Base-by-base conservation (phyloP, 1,140 invertebrate species). In the Paraescarpia echinospica region DNA sequence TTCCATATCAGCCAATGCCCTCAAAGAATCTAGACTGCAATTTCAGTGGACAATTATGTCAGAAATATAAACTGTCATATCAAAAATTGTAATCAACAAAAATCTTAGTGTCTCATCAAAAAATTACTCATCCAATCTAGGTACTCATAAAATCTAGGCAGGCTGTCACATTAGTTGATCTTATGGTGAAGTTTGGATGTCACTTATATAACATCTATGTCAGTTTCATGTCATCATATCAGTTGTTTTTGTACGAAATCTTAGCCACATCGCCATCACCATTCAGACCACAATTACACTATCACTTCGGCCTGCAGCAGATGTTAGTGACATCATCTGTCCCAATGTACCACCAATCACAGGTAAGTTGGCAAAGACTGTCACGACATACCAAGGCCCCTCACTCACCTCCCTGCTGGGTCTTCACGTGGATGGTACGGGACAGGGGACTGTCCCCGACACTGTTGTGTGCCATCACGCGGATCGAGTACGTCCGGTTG, bases 391-490 rank as follows among this genome's bases (percentile, higher is more conserved):
- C 22, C 8, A 90, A 90, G 35, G 90, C 33, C 14, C 34, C n/a
- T 34, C 34, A 48, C 91, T 95, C 96, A 97, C 97, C 97, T 97
- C 98, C 99, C 97, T 98, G 98, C 95, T 99, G 98, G 14, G 98
- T 99, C 97, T 99, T 99, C 93, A 99, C 98, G 96, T 99, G 98
- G 31, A 99, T 98, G 27, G 98, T 98, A 0, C 97, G 97, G 93
- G 98, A 99, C 93, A 99, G 97, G 33, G 96, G 96, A 4, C 96
- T 95, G 89, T 95, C 94, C 18, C 96, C 96, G 91, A 95, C 94
- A 77, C 94, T 94, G 89, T 96, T 96, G 35, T 94, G 95, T 34
- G 96, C 96, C 92, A 96, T 94, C 27, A 96, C 95, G 93, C 94
- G 94, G 89, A 96, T 94, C 48, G 95, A 95, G 93, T 96, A 96